Base-by-base conservation (phyloP, 1,140 invertebrate species). In the Aphaenogaster ashmeadi region DNA sequence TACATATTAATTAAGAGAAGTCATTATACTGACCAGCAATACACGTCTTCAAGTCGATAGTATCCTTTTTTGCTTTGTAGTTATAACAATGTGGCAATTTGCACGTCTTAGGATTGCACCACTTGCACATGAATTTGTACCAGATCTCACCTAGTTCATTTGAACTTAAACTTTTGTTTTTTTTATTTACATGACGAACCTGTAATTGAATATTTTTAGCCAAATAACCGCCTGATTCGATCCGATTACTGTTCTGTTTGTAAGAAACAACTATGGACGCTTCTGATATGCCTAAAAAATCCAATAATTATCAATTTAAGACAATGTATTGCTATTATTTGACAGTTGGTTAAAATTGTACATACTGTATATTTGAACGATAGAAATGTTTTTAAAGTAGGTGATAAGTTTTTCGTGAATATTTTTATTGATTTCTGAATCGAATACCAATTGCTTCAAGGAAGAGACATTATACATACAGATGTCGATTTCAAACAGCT, bases 341-440 rank as follows among this genome's bases (percentile, higher is more conserved):
- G 13, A 41, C 1, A 36, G 9, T 60, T 9, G 5, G 1, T 41
- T 77, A 33, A 62, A 58, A 74, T 4, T 36, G 4, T 74, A 74
- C 41, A 13, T 18, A 83, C 80, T 18, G 1, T 83, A 83, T 18
- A 83, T 27, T 72, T 58, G 21, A 58, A 41, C 4, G n/a, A 74
- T 11, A 41, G 18, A 27, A 9, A 13, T 8, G 3, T 83, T 33
- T 13, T 6, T 15, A 18, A 74, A 33, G 3, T 21, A 11, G 0
- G 47, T 3, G 27, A 1, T 21, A 15, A 83, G 33, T 3, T n/a
- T 2, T 38, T 56, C 0, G 1, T 83, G 7, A 44, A n/a, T 3
- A 13, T 1, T 0, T 1, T 5, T 0, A 8, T 15, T 2, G 54
- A 74, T 60, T 2, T 0, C 11, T 36, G 67, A 27, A 21, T 58